Evolutionary conservation across 1,140 invertebrate species (phyloP), one percentile per base, ranked within the genome.

Genomic region (Ditylenchus dipsaci): DNA sequence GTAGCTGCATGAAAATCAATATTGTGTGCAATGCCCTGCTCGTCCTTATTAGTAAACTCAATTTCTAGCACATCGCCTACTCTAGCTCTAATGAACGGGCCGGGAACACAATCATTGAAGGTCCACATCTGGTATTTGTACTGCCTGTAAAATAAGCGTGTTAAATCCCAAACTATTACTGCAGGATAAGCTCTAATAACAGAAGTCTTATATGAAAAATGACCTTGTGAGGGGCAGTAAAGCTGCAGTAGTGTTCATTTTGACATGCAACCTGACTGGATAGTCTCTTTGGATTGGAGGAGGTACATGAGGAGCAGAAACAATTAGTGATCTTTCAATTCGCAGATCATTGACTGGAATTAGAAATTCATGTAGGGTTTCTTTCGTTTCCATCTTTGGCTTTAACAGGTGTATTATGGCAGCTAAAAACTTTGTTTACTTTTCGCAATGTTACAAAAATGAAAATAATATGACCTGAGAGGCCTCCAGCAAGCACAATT

Each of bases 11-110:
- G 64, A 23, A 58, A 66, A 42, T 66, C 64, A 60, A 66, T 66
- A 42, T 66, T 66, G 21, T 66, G 64, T 30, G 64, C 49, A 3
- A 59, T 23, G 1, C 64, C 64, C 21, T 58, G 21, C 42, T 66
- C 64, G 42, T 66, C 64, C 42, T 27, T 58, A 26, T 66, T 66
- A 1, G 64, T 66, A n/a, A 66, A 66, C 3, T 58, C 30, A n/a
- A 68, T 19, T n/a, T 68, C 66, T 19, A 68, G 27, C 27, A 68
- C 17, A 58, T 68, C 66, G 5, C 66, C 66, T 30, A n/a, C 59
- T 21, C 66, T 60, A n/a, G 66, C 66, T 21, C 66, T 60, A 21
- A 68, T 68, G 45, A 68, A 66, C 27, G 66, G 66, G 1, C 66
- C 66, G 8, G 66, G 66, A 7, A 68, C 15, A n/a, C 42, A 17